Evolutionary conservation across 2,888 invertebrate genomes (phyloP), one percentile per base, ranked within the genome.

Genomic region (Pristionchus mayeri): DNA sequence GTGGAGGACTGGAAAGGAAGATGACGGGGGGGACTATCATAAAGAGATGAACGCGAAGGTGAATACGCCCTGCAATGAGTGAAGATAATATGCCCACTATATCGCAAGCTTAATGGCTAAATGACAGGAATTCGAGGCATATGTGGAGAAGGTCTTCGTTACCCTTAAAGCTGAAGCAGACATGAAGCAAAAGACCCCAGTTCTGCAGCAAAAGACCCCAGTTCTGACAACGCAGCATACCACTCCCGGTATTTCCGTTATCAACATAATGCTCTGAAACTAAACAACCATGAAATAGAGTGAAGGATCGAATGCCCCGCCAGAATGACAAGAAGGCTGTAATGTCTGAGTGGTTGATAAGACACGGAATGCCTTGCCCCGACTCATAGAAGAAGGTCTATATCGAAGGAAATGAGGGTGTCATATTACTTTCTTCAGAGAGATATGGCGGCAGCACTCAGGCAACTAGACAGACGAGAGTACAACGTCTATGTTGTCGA

Each of bases 11-110:
- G 71, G 71, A 7, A 71, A 71, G 40, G 21, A 40, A 21, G 71
- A 71, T 24, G 40, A 71, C 27, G 71, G 71, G 3, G 71, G 71
- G 4, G 71, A 71, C 21, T 71, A 71, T n/a, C 71, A 71, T 40
- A 71, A 71, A 13, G 71, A 71, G 40, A 71, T 71, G 71, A 24
- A 71, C 24, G 9, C n/a, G 4, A 7, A 40, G 71, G n/a, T 71
- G 13, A 1, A 21, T 71, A 7, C 27, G 13, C 44, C 44, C 44
- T 44, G 6, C 44, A 44, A 6, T 44, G 44, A 57, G 24, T 57
- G 21, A 7, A 6, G 40, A 16, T n/a, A 40, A 40, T 3, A 40
- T 71, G 18, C 16, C 16, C 9, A 6, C 18, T 9, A 67, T 11
- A 40, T 40, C 2, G 2, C 2, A 40, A 71, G 44, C 4, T 40